These are phyloP conservation scores for Hybos culiciformis DNA, from an alignment of 2,888 invertebrate species.

Conservation along the genomic window DNA sequence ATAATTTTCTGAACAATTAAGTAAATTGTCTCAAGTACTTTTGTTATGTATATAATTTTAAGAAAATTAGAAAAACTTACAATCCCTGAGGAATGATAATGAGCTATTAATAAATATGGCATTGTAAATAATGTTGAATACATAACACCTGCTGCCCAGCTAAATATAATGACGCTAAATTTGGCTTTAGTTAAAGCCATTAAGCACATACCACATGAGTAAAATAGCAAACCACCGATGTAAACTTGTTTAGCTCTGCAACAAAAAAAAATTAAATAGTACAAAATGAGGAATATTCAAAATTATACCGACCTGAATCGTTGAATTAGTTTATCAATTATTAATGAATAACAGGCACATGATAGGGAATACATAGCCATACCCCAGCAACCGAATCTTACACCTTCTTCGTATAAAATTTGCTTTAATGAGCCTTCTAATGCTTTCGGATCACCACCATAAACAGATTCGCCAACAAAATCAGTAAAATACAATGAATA, in stretches of 20 bases:
- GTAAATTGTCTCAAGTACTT: not conserved
- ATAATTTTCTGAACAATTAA: not conserved
- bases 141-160: slow-evolving; percentile 92
- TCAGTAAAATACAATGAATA: slow-evolving; percentile 95
- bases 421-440: slow-evolving; percentile 49
- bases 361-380: slow-evolving; percentile 95
- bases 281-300: not conserved
- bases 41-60: not conserved
- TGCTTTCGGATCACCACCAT: slow-evolving; percentile 44
- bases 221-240: slow-evolving; percentile 75
- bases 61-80: too few species aligned
- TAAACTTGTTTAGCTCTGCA: slow-evolving; percentile 75
- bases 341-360: slow-evolving; percentile 80
- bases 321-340: slow-evolving; percentile 76
- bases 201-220: slow-evolving; percentile 75
- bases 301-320: slow-evolving; percentile 42
- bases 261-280: not conserved
- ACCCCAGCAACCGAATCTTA: slow-evolving; percentile 90
- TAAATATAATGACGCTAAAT: slow-evolving; percentile 71
- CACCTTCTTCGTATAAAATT: slow-evolving; percentile 73
- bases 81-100: slow-evolving; percentile 82
- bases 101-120: slow-evolving; percentile 87
- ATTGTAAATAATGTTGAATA: slow-evolving; percentile 95
- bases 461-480: slow-evolving; percentile 47
- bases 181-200: slow-evolving; percentile 68